Evolutionary conservation across 2,888 invertebrate species (phyloP), one percentile per base, ranked within the genome.

Genomic region (Kuschelorhynchus macadamiae): DNA sequence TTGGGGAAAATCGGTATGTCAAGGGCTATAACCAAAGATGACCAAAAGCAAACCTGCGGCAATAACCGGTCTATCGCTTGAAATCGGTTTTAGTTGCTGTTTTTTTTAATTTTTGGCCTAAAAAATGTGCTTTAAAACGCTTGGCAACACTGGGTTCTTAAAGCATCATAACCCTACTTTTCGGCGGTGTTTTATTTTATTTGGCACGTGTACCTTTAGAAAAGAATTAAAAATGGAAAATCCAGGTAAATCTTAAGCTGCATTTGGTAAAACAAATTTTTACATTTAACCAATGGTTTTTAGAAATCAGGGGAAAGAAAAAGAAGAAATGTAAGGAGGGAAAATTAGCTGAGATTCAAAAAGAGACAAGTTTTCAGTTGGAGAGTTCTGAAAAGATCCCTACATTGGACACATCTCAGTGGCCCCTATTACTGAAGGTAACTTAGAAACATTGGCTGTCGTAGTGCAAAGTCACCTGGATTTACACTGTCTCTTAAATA

Each of bases 401-500:
- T 0, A 92, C 92, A 80, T 85, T 98, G 39, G 94, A 97, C 74
- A 92, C 95, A 25, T 93, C 94, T 0, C 90, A 97, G 80, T 98
- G 98, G 98, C 98, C 98, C 0, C 85, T 98, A 49, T 85, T 99
- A 67, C 86, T 98, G 73, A 98, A 98, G 86, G 92, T 91, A 82
- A 72, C 63, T 0, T 17, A 12, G 1, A 41, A 1, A 12, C 30
- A 32, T 20, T n/a, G n/a, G n/a, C n/a, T n/a, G n/a, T n/a, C n/a
- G n/a, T n/a, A n/a, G n/a, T n/a, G n/a, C n/a, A n/a, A n/a, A n/a
- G n/a, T n/a, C n/a, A n/a, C n/a, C n/a, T n/a, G n/a, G n/a, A n/a
- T n/a, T n/a, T n/a, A n/a, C n/a, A n/a, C n/a, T n/a, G n/a, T n/a
- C n/a, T n/a, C n/a, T n/a, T n/a, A n/a, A n/a, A n/a, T n/a, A n/a